phyloP scores from a whole-genome alignment of 2,888 invertebrate species.

The Agonum fuliginosum region DNA sequence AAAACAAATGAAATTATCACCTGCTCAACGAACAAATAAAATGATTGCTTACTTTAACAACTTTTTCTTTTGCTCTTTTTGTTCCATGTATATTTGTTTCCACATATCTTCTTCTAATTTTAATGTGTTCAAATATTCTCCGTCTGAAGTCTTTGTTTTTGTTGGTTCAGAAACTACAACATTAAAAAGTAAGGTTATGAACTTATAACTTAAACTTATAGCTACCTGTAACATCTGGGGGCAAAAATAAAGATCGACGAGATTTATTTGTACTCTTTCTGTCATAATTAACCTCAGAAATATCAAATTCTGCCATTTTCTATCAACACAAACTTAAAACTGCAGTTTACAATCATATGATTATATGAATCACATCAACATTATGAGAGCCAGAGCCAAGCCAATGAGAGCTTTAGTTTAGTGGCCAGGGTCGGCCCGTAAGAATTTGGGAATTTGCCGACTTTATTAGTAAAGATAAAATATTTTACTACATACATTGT shows the following conservation, averaged over 20 bases:
- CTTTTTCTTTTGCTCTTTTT: slow-evolving; percentile 72
- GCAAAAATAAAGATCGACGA: slow-evolving; percentile 27
- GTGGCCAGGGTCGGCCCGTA: too few species aligned
- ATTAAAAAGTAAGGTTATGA: not conserved
- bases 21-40: not conserved
- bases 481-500: too few species aligned
- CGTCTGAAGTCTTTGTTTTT: not conserved
- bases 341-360: too few species aligned
- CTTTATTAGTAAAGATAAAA: too few species aligned
- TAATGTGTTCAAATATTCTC: slow-evolving; percentile 71
- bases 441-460: too few species aligned
- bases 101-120: slow-evolving; percentile 72
- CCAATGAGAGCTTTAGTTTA: too few species aligned
- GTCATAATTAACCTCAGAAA: not conserved
- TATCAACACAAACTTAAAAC: too few species aligned
- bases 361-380: not conserved
- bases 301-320: slow-evolving; percentile 15
- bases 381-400: too few species aligned
- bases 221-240: not conserved
- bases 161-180: not conserved
- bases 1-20: slow-evolving; percentile 20
- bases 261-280: not conserved
- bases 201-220: not conserved
- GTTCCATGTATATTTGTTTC: slow-evolving; percentile 72
- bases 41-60: slow-evolving; percentile 69